These are phyloP conservation scores for Cetonia aurata DNA, from an alignment of 2,888 invertebrate genomes.

Conservation along the genomic window DNA sequence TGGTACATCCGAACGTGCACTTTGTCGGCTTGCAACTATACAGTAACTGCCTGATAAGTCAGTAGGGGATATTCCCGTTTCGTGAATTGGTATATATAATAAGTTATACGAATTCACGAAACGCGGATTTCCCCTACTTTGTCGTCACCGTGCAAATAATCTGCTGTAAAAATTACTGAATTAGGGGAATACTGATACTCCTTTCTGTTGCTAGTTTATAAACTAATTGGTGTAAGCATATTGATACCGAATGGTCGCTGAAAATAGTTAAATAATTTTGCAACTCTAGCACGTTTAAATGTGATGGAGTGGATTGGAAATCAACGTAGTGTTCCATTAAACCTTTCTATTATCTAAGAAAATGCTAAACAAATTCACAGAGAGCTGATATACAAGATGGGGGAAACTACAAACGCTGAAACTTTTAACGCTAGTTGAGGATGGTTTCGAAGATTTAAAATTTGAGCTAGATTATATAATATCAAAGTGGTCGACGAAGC, in stretches of 20 bases:
- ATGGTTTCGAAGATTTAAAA: constrained; percentile 11
- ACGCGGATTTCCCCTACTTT: too few species aligned
- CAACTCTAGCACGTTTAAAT: background rate
- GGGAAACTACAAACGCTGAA: background rate
- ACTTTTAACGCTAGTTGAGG: constrained; percentile 2
- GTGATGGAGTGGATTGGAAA: background rate
- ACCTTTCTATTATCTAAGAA: constrained; percentile 7
- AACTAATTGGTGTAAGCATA: background rate
- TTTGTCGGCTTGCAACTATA: background rate
- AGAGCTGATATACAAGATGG: background rate
- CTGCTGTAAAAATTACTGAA: too few species aligned
- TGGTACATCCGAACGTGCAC: too few species aligned
- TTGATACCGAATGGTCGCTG: background rate
- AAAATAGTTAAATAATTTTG: background rate
- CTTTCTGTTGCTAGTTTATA: background rate
- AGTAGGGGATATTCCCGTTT: too few species aligned
- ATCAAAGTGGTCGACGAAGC: background rate
- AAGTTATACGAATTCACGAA: background rate
- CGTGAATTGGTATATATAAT: background rate
- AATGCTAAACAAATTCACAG: background rate
- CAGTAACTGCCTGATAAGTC: too few species aligned
- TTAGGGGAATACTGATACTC: too few species aligned
- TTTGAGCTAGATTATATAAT: background rate
- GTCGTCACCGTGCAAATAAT: too few species aligned
- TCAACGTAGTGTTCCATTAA: constrained; percentile 1